phyloP scores from a whole-genome alignment of 2,888 invertebrate genomes.

The Blastobasis adustella region DNA sequence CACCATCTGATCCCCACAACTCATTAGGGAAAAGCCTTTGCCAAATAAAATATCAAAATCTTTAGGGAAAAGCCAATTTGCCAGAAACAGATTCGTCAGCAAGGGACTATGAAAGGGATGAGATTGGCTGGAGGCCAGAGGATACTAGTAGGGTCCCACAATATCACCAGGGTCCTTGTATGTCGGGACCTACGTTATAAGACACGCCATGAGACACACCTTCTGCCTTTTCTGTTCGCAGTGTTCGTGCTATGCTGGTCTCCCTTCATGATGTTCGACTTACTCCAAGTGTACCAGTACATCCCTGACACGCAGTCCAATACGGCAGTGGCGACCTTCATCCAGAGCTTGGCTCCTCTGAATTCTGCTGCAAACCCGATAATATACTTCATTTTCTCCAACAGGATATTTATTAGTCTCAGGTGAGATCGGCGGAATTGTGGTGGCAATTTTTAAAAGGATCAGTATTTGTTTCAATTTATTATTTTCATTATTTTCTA shows the following conservation, averaged over 20 bases:
- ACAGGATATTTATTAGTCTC: constrained; percentile 87
- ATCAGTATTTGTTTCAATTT: too few species aligned
- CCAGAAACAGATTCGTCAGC: too few species aligned
- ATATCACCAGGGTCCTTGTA: too few species aligned
- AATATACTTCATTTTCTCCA: constrained; percentile 95
- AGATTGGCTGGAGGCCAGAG: too few species aligned
- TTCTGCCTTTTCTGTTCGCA: constrained; percentile 51
- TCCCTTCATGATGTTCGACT: constrained; percentile 93
- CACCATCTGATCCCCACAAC: too few species aligned
- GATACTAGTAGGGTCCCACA: too few species aligned
- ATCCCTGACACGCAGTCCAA: constrained; percentile 83
- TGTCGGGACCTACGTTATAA: not conserved
- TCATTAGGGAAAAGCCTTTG: too few species aligned
- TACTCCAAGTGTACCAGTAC: constrained; percentile 90
- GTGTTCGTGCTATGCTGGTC: constrained; percentile 97
- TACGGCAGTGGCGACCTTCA: constrained; percentile 90
- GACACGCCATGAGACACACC: not conserved
- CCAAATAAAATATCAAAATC: too few species aligned
- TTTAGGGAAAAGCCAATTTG: too few species aligned
- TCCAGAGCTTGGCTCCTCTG: constrained; percentile 92
- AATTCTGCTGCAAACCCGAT: constrained; percentile 96
- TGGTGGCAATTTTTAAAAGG: too few species aligned
- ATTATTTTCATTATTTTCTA: too few species aligned
- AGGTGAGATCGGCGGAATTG: constrained; percentile 73
- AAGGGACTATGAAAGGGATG: too few species aligned